These are phyloP conservation scores for Drosophila subquinaria DNA, from an alignment of 2,888 invertebrate species.

Conservation along the genomic window DNA sequence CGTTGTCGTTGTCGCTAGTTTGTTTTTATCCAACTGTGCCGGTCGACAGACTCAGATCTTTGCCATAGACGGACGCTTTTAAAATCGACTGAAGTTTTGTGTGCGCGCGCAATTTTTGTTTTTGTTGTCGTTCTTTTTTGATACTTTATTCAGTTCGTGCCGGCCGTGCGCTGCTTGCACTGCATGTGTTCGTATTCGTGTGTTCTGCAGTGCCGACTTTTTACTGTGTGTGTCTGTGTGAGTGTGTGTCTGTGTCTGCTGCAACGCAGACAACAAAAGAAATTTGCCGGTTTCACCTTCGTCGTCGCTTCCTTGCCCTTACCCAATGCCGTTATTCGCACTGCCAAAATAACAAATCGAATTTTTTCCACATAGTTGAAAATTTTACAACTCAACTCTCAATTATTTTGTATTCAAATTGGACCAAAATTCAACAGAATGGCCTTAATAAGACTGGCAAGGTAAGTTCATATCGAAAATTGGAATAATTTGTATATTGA, in stretches of 20 bases:
- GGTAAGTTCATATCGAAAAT: slow-evolving; percentile 66
- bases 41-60: slow-evolving; percentile 49
- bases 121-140: slow-evolving; percentile 27
- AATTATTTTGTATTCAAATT: slow-evolving; percentile 23
- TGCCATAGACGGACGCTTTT: slow-evolving; percentile 28
- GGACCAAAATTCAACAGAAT: slow-evolving; percentile 60
- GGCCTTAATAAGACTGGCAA: slow-evolving; percentile 83
- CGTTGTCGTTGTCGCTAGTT: slow-evolving; percentile 29
- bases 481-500: background rate
- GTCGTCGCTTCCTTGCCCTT: slow-evolving; percentile 40
- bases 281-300: slow-evolving; percentile 51
- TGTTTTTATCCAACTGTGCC: slow-evolving; percentile 61
- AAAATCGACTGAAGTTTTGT: slow-evolving; percentile 49
- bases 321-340: slow-evolving; percentile 74
- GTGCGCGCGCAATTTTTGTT: slow-evolving; percentile 58
- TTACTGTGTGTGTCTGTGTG: slow-evolving; percentile 13
- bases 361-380: slow-evolving; percentile 45
- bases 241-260: slow-evolving; percentile 30
- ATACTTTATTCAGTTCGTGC: slow-evolving; percentile 49
- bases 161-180: slow-evolving; percentile 42
- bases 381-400: slow-evolving; percentile 54
- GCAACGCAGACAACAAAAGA: slow-evolving; percentile 49
- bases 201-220: slow-evolving; percentile 25
- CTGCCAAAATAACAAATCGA: slow-evolving; percentile 71
- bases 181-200: slow-evolving; percentile 28